phyloP scores from a whole-genome alignment of 2,797 vertebrate genomes.

The Bovichtus variegatus region DNA sequence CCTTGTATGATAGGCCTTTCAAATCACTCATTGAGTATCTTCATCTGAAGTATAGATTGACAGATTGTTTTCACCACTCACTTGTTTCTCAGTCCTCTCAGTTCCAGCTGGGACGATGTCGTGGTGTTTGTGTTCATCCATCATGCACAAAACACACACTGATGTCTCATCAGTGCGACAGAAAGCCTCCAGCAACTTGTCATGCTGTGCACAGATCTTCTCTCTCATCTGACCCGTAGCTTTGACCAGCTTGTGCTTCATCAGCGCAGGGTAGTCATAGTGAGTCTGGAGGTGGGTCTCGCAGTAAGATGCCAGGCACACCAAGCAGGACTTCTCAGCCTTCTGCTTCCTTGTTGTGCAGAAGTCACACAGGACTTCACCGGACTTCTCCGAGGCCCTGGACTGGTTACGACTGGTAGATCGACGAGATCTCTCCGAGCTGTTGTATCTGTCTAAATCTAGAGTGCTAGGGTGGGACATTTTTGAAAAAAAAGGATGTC shows the following conservation, averaged over 20 bases:
- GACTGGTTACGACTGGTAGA: conserved; percentile 63
- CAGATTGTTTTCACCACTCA: conserved; percentile 67
- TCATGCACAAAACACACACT: conserved; percentile 93
- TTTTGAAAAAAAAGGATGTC: conserved; percentile 24
- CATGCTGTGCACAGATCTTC: conserved; percentile 90
- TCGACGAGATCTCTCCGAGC: conserved; percentile 69
- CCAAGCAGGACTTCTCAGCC: conserved; percentile 93
- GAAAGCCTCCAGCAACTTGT: conserved; percentile 92
- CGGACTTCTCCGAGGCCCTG: conserved; percentile 45
- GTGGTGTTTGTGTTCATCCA: conserved; percentile 91
- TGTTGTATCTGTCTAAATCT: conserved; percentile 77
- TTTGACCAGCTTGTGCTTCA: conserved; percentile 91
- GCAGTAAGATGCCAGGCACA: conserved; percentile 95
- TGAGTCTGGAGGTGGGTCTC: conserved; percentile 90
- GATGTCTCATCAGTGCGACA: conserved; percentile 88
- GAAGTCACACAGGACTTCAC: conserved; percentile 89
- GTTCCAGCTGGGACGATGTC: conserved; percentile 82
- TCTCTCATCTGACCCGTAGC: conserved; percentile 89
- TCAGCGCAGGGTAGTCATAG: conserved; percentile 90
- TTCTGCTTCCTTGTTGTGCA: conserved; percentile 86
- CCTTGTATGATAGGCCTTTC: not conserved
- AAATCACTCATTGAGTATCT: not conserved
- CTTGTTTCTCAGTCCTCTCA: conserved; percentile 90
- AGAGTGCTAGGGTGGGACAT: conserved; percentile 79
- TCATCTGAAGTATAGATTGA: not conserved